These are phyloP conservation scores for Acipenser oxyrinchus DNA, from an alignment of 2,797 vertebrate species.

Conservation along the genomic window DNA sequence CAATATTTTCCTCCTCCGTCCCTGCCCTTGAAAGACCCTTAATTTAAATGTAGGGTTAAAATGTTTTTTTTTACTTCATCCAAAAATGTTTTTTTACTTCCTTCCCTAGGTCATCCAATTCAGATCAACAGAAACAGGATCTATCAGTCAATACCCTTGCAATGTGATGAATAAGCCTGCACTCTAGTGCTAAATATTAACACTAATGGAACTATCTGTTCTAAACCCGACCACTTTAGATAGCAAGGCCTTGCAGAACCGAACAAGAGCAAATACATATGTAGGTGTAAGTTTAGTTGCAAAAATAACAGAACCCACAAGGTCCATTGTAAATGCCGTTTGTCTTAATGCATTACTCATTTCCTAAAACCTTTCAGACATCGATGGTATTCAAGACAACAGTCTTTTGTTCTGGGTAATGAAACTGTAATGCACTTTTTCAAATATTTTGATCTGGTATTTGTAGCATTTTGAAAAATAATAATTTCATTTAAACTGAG, in stretches of 20 bases:
- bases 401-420: too few relatives aligned
- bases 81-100: slow-evolving; percentile 41
- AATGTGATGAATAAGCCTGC: slow-evolving; percentile 47
- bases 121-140: slow-evolving; percentile 68
- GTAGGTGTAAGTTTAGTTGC: too few relatives aligned
- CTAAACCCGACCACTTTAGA: slow-evolving; percentile 29
- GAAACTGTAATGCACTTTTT: too few relatives aligned
- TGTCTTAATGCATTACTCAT: too few relatives aligned
- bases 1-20: slow-evolving; percentile 30
- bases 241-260: slow-evolving; percentile 13
- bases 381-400: too few relatives aligned
- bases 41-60: slow-evolving; percentile 42
- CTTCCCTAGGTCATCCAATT: slow-evolving; percentile 58
- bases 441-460: too few relatives aligned
- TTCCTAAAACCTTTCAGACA: too few relatives aligned
- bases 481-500: too few relatives aligned
- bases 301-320: too few relatives aligned
- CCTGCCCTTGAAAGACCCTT: slow-evolving; percentile 56
- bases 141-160: slow-evolving; percentile 43
- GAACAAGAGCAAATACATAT: slow-evolving; percentile 4
- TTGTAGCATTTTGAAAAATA: too few relatives aligned
- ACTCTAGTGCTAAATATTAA: slow-evolving; percentile 46
- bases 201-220: slow-evolving; percentile 39
- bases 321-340: too few relatives aligned
- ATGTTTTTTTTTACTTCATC: slow-evolving; percentile 11